Evolutionary conservation across 2,113 vertebrate species (phyloP).

Genomic region (Ardeotis arabs): DNA sequence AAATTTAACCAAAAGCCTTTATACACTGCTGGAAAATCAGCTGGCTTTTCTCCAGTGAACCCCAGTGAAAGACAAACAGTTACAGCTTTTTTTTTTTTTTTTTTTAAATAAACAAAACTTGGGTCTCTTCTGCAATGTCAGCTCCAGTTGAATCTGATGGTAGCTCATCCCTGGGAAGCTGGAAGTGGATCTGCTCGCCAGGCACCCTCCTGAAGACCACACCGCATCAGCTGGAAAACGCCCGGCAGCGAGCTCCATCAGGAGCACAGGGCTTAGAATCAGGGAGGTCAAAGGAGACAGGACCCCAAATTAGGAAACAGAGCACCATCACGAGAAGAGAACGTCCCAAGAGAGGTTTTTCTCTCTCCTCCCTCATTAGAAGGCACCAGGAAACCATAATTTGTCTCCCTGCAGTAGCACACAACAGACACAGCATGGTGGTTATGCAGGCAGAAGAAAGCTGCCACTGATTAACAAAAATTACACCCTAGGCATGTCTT

Average conservation of each 20-base stretch:
- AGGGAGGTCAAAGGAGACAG: not conserved
- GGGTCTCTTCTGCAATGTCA: not conserved
- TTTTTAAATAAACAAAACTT: not conserved
- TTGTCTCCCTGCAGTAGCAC: not conserved
- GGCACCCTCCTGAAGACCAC: not conserved
- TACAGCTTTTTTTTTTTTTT: not conserved
- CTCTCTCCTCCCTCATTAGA: not conserved
- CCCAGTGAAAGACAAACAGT: not conserved
- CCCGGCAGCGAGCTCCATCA: not conserved
- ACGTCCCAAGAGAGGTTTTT: not conserved
- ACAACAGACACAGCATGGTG: not conserved
- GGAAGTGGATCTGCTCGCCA: not conserved
- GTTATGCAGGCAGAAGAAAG: not conserved
- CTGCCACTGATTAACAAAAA: not conserved
- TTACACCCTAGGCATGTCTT: not conserved
- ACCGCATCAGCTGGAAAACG: not conserved
- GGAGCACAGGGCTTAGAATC: not conserved
- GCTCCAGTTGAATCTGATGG: not conserved
- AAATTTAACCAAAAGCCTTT: not conserved
- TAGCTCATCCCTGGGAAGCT: not conserved
- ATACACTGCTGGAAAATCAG: not conserved
- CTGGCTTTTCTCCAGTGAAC: not conserved
- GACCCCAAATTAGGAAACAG: too few species aligned
- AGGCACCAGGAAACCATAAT: not conserved
- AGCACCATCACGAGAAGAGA: not conserved